phyloP scores from a whole-genome alignment of 37 sponge, comb jelly and placozoan genomes.

The Halisarca cf. caerulea region DNA sequence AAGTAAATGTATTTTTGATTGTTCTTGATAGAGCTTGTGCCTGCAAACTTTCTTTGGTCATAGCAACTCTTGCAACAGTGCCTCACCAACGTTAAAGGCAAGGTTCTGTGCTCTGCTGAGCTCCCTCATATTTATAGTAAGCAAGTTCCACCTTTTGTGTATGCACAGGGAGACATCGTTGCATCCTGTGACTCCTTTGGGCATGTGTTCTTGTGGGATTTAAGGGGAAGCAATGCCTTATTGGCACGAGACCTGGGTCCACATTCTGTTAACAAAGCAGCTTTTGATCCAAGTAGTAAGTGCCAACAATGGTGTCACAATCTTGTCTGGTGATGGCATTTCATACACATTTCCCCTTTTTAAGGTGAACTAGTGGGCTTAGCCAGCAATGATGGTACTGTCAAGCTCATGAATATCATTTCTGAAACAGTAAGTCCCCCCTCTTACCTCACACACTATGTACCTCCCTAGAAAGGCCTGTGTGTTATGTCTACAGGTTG shows the following conservation, averaged over 20 bases:
- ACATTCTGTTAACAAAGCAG: conserved; percentile 60
- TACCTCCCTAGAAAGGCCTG: background rate
- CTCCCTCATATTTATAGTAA: too few relatives aligned
- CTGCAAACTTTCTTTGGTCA: conserved; percentile 90
- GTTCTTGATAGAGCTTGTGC: conserved; percentile 80
- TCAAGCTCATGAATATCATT: conserved; percentile 54
- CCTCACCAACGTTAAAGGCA: conserved; percentile 52
- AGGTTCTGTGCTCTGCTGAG: too few relatives aligned
- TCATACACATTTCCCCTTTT: too few relatives aligned
- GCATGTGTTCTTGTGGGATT: conserved; percentile 74
- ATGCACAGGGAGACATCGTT: conserved; percentile 49
- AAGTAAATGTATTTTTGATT: background rate
- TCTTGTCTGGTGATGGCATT: too few relatives aligned
- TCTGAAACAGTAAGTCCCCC: conserved; percentile 37
- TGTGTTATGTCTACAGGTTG: conserved; percentile 32
- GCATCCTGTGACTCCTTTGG: conserved; percentile 84
- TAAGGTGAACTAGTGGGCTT: conserved; percentile 61
- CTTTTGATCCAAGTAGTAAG: conserved; percentile 81
- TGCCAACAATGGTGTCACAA: too few relatives aligned
- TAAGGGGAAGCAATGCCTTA: conserved; percentile 16
- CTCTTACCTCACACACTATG: too few relatives aligned
- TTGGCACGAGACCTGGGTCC: conserved; percentile 70
- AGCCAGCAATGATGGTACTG: conserved; percentile 64
- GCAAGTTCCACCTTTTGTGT: too few relatives aligned
- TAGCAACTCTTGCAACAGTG: conserved; percentile 81